These are phyloP conservation scores for Drosophila sulfurigaster DNA, from an alignment of 1,140 invertebrate species.

Conservation along the genomic window DNA sequence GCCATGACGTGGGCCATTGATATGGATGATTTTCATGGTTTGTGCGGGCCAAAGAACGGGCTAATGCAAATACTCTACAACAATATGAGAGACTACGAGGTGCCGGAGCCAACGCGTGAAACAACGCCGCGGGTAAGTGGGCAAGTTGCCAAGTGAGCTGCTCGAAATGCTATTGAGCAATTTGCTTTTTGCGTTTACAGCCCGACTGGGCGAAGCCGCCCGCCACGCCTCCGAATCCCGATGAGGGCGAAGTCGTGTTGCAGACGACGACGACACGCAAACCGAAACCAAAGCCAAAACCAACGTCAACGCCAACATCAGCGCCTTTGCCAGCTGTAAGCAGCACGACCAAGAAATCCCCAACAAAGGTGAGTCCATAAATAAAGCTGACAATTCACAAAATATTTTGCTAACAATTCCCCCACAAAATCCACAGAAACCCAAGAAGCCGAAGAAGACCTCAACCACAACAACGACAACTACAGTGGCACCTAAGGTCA, in stretches of 20 bases:
- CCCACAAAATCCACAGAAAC: conserved; percentile 48
- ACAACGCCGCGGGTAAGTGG: conserved; percentile 88
- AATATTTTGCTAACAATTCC: not conserved
- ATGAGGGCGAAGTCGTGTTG: conserved; percentile 73
- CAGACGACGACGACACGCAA: conserved; percentile 76
- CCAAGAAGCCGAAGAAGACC: conserved; percentile 70
- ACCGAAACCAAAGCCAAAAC: conserved; percentile 76
- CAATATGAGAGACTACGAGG: conserved; percentile 90
- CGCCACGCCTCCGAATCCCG: conserved; percentile 86
- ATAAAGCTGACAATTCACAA: not conserved
- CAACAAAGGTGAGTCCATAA: conserved; percentile 59
- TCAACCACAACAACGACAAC: conserved; percentile 58
- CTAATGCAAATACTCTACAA: conserved; percentile 90
- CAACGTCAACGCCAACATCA: conserved; percentile 63
- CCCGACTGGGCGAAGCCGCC: conserved; percentile 90
- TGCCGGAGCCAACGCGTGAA: conserved; percentile 88
- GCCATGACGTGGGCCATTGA: conserved; percentile 96
- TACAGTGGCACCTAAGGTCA: conserved; percentile 41
- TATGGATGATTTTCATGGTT: conserved; percentile 93
- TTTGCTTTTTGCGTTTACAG: conserved; percentile 81
- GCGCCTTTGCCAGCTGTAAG: conserved; percentile 46
- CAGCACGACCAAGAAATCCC: conserved; percentile 68
- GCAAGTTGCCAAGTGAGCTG: conserved; percentile 84
- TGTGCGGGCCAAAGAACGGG: conserved; percentile 91
- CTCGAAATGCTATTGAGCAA: conserved; percentile 7